phyloP scores from a whole-genome alignment of 2,797 vertebrate genomes.

The Decapterus maruadsi region DNA sequence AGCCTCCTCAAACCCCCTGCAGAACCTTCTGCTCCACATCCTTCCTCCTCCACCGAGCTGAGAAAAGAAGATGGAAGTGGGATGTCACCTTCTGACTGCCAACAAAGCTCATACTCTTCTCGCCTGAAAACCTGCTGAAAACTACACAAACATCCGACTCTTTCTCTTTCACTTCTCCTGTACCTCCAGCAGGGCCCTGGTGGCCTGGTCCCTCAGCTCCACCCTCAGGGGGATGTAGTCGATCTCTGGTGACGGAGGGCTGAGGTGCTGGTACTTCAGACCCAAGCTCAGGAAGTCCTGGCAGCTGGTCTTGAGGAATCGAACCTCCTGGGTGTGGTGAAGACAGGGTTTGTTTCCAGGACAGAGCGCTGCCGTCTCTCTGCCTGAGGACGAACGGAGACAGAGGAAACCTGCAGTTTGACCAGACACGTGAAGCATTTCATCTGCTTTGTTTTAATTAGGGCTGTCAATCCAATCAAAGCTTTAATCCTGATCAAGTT shows the following conservation, averaged over 20 bases:
- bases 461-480: no score
- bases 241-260: slow-evolving; percentile 78
- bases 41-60: slow-evolving; percentile 21
- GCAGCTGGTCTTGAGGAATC: slow-evolving; percentile 80
- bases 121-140: slow-evolving; percentile 23
- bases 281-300: slow-evolving; percentile 81
- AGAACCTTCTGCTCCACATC: slow-evolving; percentile 34
- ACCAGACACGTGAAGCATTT: no score
- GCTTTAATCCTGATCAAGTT: no score
- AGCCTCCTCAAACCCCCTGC: neutral
- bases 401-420: no score
- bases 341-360: slow-evolving; percentile 80
- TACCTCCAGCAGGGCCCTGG: slow-evolving; percentile 80
- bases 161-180: no score
- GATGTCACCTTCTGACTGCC: slow-evolving; percentile 53
- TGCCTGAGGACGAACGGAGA: slow-evolving; percentile 48
- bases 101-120: slow-evolving; percentile 27
- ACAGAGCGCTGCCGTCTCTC: slow-evolving; percentile 72
- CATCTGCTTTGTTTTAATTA: no score
- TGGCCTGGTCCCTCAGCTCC: slow-evolving; percentile 80
- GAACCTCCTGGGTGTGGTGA: slow-evolving; percentile 66
- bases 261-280: slow-evolving; percentile 84
- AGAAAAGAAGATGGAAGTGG: slow-evolving; percentile 8
- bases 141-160: no score
- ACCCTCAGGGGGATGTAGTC: slow-evolving; percentile 83